phyloP scores from a whole-genome alignment of 2,888 invertebrate species.

The Ryuthela nishihirai region DNA sequence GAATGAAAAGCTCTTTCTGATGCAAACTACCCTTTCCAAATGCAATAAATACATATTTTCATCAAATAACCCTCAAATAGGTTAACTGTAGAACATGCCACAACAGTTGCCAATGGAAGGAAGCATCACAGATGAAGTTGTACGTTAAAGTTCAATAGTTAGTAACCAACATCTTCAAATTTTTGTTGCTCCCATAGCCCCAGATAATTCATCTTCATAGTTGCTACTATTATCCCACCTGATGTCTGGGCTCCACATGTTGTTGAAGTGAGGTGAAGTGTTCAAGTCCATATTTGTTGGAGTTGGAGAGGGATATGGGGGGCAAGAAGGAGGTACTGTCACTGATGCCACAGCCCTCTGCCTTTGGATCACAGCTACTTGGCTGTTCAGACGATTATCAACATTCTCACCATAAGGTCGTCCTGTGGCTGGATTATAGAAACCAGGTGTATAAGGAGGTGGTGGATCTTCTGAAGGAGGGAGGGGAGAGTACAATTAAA shows the following conservation, averaged over 20 bases:
- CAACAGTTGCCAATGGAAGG: too few relatives aligned
- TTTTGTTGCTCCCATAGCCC: constrained; percentile 37
- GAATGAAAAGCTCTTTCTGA: too few relatives aligned
- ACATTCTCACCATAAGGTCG: constrained; percentile 31
- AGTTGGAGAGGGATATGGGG: constrained; percentile 26
- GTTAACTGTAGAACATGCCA: too few relatives aligned
- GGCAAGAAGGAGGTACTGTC: constrained; percentile 24
- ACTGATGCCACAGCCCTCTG: constrained; percentile 26
- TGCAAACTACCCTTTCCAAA: too few relatives aligned
- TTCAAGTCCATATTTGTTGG: constrained; percentile 2
- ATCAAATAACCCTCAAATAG: too few relatives aligned
- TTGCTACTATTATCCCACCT: constrained; percentile 4
- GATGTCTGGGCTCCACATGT: neutral
- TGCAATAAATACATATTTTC: too few relatives aligned
- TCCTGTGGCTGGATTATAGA: constrained; percentile 40
- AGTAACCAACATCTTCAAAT: constrained; percentile 9
- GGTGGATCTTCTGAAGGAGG: constrained; percentile 44
- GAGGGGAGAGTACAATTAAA: too few relatives aligned
- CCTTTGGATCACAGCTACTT: constrained; percentile 27
- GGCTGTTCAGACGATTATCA: constrained; percentile 28
- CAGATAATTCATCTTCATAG: constrained; percentile 36
- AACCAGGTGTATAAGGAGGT: constrained; percentile 46
- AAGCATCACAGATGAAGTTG: too few relatives aligned
- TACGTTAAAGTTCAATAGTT: constrained; percentile 4
- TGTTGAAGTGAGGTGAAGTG: neutral